These are phyloP conservation scores for Kryptolebias marmoratus DNA, from an alignment of 2,113 vertebrate species.

Conservation along the genomic window DNA sequence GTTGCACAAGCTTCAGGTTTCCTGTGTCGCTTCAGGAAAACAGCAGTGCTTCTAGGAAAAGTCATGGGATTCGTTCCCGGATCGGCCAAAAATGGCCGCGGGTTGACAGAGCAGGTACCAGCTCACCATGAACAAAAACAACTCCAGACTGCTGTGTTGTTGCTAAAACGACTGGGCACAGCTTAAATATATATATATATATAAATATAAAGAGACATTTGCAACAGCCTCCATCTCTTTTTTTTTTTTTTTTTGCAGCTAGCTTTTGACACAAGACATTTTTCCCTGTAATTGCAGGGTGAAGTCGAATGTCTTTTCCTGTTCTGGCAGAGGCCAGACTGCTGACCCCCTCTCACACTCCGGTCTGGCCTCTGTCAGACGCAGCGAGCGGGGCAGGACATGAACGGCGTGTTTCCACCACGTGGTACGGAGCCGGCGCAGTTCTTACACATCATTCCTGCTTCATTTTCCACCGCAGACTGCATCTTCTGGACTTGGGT, in stretches of 20 bases:
- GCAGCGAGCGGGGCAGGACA: slow-evolving; percentile 35
- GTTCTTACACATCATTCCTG: not conserved
- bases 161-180: slow-evolving; percentile 26
- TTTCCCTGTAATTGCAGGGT: slow-evolving; percentile 55
- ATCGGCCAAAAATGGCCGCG: slow-evolving; percentile 8
- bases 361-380: slow-evolving; percentile 52
- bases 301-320: slow-evolving; percentile 63
- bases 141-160: not conserved
- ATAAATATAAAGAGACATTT: slow-evolving; percentile 15
- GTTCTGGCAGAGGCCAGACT: slow-evolving; percentile 49
- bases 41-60: slow-evolving; percentile 66
- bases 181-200: slow-evolving; percentile 8
- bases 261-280: slow-evolving; percentile 50
- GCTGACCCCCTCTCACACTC: slow-evolving; percentile 45
- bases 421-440: not conserved
- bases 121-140: not conserved
- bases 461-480: not conserved
- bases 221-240: slow-evolving; percentile 36
- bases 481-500: too few species aligned
- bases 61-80: slow-evolving; percentile 29
- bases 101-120: slow-evolving; percentile 26
- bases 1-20: slow-evolving; percentile 67
- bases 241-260: slow-evolving; percentile 29
- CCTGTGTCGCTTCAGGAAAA: slow-evolving; percentile 70
- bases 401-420: slow-evolving; percentile 4